Conservation (phyloP, 2,113 vertebrate species). For the Puma concolor region DNA sequence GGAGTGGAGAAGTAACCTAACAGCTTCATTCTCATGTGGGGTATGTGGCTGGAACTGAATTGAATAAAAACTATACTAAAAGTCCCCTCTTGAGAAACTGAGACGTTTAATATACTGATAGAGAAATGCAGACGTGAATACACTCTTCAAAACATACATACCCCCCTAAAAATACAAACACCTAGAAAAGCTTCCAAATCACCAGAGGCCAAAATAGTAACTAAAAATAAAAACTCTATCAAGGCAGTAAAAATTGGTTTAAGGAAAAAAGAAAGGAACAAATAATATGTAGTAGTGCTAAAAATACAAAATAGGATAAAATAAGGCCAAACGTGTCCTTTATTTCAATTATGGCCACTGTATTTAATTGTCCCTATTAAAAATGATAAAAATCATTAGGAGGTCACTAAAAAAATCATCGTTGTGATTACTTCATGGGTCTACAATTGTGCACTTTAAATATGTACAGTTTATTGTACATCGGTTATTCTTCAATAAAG, state of each 20-base stretch:
- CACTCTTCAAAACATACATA: neutral
- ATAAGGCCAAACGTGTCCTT: neutral
- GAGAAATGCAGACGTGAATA: neutral
- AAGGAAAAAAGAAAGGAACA: neutral
- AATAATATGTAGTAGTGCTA: neutral
- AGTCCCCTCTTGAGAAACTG: neutral
- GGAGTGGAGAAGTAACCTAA: neutral
- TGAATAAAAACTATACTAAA: neutral
- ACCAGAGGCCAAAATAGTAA: neutral
- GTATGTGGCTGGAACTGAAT: neutral
- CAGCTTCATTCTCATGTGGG: neutral
- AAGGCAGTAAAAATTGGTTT: neutral
- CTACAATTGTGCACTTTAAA: neutral
- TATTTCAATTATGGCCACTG: neutral
- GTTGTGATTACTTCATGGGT: neutral
- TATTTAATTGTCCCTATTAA: conserved; percentile 1
- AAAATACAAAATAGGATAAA: conserved; percentile 8
- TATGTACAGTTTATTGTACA: neutral
- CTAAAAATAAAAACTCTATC: conserved; percentile 7
- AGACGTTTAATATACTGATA: neutral
- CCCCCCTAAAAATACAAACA: neutral
- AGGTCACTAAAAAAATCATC: neutral
- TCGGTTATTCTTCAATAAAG: conserved; percentile 5
- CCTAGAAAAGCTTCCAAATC: conserved; percentile 37
- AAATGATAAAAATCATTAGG: conserved; percentile 16